A percentile compares a stretch with the other conserved stretches of the same genome.
These are phyloP conservation scores for Dolichoris vasculosae DNA, from an alignment of 1,140 invertebrate species.

Conservation along the genomic window DNA sequence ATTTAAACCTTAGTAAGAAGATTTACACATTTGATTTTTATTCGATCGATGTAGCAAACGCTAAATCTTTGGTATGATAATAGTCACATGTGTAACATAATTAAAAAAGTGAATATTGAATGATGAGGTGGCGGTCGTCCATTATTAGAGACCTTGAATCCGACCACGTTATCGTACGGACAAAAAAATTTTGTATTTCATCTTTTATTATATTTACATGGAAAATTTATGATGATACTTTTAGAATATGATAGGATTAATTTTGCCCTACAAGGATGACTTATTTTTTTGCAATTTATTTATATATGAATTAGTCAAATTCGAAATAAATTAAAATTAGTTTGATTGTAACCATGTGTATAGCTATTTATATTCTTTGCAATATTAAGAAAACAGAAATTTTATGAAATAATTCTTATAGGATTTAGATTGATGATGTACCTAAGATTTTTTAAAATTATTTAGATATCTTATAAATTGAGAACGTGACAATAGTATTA, in stretches of 20 bases:
- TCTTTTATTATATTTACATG: not conserved
- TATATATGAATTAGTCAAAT: not conserved
- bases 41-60: too few species aligned
- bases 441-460: not conserved
- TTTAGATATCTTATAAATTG: not conserved
- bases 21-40: too few species aligned
- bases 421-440: not conserved
- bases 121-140: not conserved
- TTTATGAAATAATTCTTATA: not conserved
- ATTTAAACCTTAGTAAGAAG: too few species aligned
- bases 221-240: not conserved
- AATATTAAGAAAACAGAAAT: not conserved
- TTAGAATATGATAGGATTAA: not conserved
- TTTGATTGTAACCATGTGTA: not conserved
- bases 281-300: not conserved
- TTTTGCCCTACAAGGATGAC: not conserved
- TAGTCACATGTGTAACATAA: too few species aligned
- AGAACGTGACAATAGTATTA: not conserved
- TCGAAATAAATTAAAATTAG: not conserved
- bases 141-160: not conserved
- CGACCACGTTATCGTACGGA: not conserved
- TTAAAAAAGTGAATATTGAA: not conserved
- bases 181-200: not conserved
- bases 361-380: not conserved
- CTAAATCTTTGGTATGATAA: too few species aligned